Conservation (phyloP, 2,797 vertebrate genomes). For the Cossypha dichroa region DNA sequence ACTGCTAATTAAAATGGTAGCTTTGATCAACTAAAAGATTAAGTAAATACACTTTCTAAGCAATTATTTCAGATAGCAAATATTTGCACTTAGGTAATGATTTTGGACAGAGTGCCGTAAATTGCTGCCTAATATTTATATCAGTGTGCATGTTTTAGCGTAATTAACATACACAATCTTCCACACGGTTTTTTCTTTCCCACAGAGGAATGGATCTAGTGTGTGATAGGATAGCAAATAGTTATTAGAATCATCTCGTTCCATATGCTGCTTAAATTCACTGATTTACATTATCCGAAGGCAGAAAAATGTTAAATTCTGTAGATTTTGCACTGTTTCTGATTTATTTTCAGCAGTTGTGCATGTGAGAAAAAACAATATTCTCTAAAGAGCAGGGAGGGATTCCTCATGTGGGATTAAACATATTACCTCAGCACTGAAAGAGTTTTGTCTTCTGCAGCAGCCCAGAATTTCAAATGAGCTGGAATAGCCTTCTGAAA, state of each 20-base stretch:
- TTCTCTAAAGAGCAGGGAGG: neutral
- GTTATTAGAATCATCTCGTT: neutral
- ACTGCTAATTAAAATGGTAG: neutral
- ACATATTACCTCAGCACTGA: neutral
- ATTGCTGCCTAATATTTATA: conserved; percentile 49
- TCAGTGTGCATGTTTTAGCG: conserved; percentile 30
- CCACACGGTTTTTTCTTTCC: neutral
- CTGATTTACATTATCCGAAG: neutral
- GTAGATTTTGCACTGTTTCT: neutral
- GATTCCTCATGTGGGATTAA: neutral
- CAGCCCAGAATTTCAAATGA: neutral
- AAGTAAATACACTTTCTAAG: conserved; percentile 26
- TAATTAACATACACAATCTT: conserved; percentile 20
- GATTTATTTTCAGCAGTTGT: neutral
- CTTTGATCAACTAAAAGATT: neutral
- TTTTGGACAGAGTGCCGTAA: conserved; percentile 35
- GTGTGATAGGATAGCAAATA: neutral
- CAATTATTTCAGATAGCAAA: conserved; percentile 42
- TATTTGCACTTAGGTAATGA: conserved; percentile 5
- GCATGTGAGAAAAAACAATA: neutral
- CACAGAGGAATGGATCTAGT: neutral
- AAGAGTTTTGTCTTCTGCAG: neutral
- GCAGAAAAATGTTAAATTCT: neutral
- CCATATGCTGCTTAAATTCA: neutral
- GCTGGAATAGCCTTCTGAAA: neutral